Evolutionary conservation across 92 coral and sea anemone genomes (phyloP), one percentile per base, ranked within the genome.

Genomic region (Metridium senile): DNA sequence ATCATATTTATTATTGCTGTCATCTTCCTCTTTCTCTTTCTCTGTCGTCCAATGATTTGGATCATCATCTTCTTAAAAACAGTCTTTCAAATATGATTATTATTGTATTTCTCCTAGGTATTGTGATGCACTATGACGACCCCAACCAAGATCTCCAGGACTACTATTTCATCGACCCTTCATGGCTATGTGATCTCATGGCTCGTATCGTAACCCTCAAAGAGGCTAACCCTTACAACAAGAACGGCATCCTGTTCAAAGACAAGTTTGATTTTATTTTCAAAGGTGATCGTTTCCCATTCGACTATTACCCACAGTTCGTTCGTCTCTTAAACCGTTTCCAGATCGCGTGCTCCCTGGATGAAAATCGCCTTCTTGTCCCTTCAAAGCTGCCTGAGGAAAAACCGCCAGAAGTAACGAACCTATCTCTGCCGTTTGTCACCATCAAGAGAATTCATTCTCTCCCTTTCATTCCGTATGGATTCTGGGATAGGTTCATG

Each of bases 101-200:
- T n/a, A n/a, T n/a, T n/a, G n/a, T n/a, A n/a, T n/a, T 67, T 22
- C 4, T 22, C 75, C 18, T 54, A 95, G 99, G 99, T 25, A 84
- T 95, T 70, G 43, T 95, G 29, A 93, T 95, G 91, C 99, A 95
- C 80, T 95, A 93, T 58, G 89, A 89, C 34, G 99, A 95, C 45
- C 99, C 99, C 11, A 95, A 95, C 75, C 96, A 95, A 81, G 99
- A 93, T 27, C 87, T 95, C 23, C 97, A 87, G 68, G 99, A 95
- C 65, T 89, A 89, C 77, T 95, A 82, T 82, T 95, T 95, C 74
- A 90, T 95, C 53, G 99, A 95, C 68, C 99, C 99, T 59, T 81
- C 90, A 53, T 95, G 99, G 99, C 84, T 95, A 53, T 95, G 99
- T 66, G 91, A 93, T 65, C 81, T 95, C 47, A 93, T 95, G 89